Percentiles rank a stretch among this genome's conserved stretches.
Evolutionary conservation across 2,113 vertebrate genomes (phyloP).

Genomic region (Hypomesus transpacificus): DNA sequence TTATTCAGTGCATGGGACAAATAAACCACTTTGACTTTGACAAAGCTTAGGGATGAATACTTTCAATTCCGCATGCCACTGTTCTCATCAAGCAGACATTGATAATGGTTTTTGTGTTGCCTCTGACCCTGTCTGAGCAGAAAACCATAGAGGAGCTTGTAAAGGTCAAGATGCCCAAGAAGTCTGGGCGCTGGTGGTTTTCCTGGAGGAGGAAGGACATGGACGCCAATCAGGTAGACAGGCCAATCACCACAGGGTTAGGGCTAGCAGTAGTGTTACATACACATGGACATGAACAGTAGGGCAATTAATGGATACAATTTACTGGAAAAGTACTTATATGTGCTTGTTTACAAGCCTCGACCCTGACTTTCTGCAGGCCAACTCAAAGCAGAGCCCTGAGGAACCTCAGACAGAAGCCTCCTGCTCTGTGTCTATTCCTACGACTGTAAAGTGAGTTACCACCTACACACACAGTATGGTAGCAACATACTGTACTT

Average conservation of each 20-base stretch:
- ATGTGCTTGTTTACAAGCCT: not conserved
- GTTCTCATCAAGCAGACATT: not conserved
- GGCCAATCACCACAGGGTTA: too few species aligned
- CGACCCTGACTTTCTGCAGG: slow-evolving; percentile 54
- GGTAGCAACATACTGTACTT: not conserved
- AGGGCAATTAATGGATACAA: too few species aligned
- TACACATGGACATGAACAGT: too few species aligned
- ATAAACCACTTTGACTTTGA: too few species aligned
- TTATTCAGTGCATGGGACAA: too few species aligned
- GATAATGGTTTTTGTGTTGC: not conserved
- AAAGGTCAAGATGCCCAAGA: slow-evolving; percentile 91
- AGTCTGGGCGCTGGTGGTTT: slow-evolving; percentile 88
- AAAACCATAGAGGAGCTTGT: slow-evolving; percentile 77
- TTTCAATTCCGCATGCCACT: too few species aligned
- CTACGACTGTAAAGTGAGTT: slow-evolving; percentile 65
- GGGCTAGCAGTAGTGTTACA: too few species aligned
- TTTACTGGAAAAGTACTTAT: not conserved
- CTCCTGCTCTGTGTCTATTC: slow-evolving; percentile 8
- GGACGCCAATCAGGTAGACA: slow-evolving; percentile 59
- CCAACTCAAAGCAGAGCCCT: slow-evolving; percentile 55
- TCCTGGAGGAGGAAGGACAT: slow-evolving; percentile 84
- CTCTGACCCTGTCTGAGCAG: slow-evolving; percentile 54
- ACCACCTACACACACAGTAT: slow-evolving; percentile 1
- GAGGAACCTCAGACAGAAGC: slow-evolving; percentile 18
- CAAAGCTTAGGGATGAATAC: too few species aligned